Evolutionary conservation across 2,797 vertebrate genomes (phyloP).

Genomic region (Enteromius radiatus): DNA sequence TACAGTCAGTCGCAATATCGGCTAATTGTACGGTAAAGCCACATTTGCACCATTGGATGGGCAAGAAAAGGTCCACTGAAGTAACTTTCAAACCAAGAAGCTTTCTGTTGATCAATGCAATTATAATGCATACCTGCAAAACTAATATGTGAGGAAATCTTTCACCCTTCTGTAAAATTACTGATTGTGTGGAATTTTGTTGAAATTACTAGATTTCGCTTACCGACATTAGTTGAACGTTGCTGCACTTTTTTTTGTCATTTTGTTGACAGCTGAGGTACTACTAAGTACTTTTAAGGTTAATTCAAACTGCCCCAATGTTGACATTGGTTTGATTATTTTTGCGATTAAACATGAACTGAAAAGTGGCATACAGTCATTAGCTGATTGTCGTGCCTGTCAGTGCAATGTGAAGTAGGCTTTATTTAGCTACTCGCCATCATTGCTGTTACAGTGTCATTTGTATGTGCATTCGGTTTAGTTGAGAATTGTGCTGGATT

Average conservation of each 20-base stretch:
- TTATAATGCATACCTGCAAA: background rate
- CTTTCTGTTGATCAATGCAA: background rate
- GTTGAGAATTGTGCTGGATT: constrained; percentile 5
- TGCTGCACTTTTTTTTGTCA: background rate
- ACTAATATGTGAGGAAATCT: background rate
- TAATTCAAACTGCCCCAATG: background rate
- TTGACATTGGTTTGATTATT: background rate
- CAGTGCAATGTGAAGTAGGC: background rate
- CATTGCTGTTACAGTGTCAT: background rate
- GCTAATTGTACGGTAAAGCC: too few relatives aligned
- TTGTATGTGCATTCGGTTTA: background rate
- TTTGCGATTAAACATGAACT: background rate
- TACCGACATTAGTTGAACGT: background rate
- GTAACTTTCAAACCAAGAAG: background rate
- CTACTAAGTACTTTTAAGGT: background rate
- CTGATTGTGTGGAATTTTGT: background rate
- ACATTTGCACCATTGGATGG: background rate
- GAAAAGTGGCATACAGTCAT: background rate
- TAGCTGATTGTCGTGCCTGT: background rate
- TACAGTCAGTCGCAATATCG: background rate
- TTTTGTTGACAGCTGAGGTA: background rate
- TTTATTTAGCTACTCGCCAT: background rate
- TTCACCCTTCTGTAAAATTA: background rate
- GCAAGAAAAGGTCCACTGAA: background rate
- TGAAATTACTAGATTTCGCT: background rate